A percentile compares a stretch with the other conserved stretches of the same genome.
Evolutionary conservation across 1,140 invertebrate genomes (phyloP).

Genomic region (Drosophila parabipectinata): DNA sequence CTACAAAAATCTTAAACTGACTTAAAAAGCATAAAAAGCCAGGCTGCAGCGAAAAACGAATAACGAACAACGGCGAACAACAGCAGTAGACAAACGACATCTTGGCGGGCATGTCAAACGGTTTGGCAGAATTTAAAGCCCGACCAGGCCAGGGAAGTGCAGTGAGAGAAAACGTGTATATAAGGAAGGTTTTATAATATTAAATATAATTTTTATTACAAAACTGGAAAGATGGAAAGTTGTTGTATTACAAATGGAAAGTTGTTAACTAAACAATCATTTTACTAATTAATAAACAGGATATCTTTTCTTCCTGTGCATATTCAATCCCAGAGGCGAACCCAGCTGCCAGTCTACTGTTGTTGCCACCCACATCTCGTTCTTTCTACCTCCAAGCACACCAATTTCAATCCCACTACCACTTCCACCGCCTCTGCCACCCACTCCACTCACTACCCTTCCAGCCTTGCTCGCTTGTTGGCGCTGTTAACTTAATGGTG

Average conservation of each 20-base stretch:
- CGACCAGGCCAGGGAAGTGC: conserved; percentile 16
- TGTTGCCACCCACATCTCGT: not conserved
- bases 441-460: conserved; percentile 6
- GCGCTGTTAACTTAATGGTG: conserved; percentile 81
- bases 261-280: too few relatives aligned
- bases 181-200: too few relatives aligned
- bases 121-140: conserved; percentile 71
- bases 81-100: conserved; percentile 46
- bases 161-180: not conserved
- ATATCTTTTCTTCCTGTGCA: not conserved
- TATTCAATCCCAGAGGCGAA: conserved; percentile 2
- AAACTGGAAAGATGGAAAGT: too few relatives aligned
- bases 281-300: not conserved
- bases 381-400: conserved; percentile 4
- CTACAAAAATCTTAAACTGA: conserved; percentile 79
- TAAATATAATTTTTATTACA: too few relatives aligned
- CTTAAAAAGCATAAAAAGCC: conserved; percentile 77
- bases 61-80: conserved; percentile 27
- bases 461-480: conserved; percentile 45
- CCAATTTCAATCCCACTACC: conserved; percentile 1
- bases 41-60: conserved; percentile 35
- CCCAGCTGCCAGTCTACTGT: conserved; percentile 11
- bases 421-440: not conserved
- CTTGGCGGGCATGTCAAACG: conserved; percentile 66
- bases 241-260: too few relatives aligned